Evolutionary conservation across 2,113 vertebrate species (phyloP).

Genomic region (Bos indicus): DNA sequence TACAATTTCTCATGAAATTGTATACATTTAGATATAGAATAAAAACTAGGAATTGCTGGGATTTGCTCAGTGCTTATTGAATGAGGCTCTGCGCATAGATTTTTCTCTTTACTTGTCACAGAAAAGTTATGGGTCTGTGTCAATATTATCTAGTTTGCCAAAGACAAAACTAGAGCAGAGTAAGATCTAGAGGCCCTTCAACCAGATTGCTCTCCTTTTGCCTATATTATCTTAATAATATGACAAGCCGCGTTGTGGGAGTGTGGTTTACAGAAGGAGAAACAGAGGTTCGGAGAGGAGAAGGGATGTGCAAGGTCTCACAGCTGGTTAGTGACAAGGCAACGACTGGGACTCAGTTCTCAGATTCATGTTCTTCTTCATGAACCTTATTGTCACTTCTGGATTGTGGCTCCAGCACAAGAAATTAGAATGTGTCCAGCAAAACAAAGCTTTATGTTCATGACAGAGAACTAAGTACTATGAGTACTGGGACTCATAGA

Average conservation of each 20-base stretch:
- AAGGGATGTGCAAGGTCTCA: neutral
- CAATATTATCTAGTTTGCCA: neutral
- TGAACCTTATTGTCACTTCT: fast-evolving
- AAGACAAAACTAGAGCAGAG: neutral
- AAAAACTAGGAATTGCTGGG: neutral
- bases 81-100: neutral
- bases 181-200: no score
- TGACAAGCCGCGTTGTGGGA: neutral
- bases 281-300: neutral
- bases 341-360: fast-evolving
- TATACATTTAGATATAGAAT: neutral
- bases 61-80: neutral
- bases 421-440: neutral
- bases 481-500: neutral
- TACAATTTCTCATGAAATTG: neutral
- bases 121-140: neutral
- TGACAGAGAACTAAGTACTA: neutral
- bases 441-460: neutral
- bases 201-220: neutral
- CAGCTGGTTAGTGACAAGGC: neutral
- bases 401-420: no score
- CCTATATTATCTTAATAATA: neutral
- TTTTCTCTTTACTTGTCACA: neutral
- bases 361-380: neutral
- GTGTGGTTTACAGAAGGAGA: neutral